Conservation (phyloP, 2,113 vertebrate genomes). For the Piliocolobus tephrosceles region DNA sequence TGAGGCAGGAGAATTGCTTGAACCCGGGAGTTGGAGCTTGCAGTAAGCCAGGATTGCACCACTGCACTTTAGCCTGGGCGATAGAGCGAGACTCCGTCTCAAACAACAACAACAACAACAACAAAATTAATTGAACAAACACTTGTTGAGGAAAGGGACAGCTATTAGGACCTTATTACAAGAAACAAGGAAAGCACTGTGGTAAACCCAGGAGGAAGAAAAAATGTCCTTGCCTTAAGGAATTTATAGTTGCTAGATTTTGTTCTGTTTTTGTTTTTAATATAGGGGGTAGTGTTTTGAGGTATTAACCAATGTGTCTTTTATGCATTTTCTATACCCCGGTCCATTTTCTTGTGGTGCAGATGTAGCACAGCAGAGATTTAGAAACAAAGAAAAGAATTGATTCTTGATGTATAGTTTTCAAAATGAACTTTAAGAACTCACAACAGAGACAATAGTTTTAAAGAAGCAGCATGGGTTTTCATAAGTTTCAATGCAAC, state of each 20-base stretch:
- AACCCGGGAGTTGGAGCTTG: no score
- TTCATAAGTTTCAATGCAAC: not conserved
- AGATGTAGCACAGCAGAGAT: not conserved
- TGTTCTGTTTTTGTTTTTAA: constrained; percentile 47
- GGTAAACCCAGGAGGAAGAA: not conserved
- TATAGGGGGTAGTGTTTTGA: not conserved
- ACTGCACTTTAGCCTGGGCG: no score
- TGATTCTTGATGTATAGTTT: not conserved
- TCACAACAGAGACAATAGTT: not conserved
- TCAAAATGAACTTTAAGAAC: constrained; percentile 38
- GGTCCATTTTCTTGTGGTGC: not conserved
- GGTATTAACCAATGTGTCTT: not conserved
- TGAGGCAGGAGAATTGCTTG: no score
- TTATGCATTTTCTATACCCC: not conserved
- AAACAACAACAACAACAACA: no score
- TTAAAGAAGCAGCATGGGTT: not conserved
- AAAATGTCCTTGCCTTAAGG: not conserved
- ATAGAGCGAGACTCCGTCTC: no score
- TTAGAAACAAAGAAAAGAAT: not conserved
- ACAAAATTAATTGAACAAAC: not conserved
- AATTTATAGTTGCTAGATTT: not conserved
- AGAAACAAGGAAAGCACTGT: not conserved
- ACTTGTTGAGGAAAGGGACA: not conserved
- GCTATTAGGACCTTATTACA: not conserved
- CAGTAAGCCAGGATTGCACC: no score